phyloP scores from a whole-genome alignment of 1,140 invertebrate species.

The Helicoverpa armigera region DNA sequence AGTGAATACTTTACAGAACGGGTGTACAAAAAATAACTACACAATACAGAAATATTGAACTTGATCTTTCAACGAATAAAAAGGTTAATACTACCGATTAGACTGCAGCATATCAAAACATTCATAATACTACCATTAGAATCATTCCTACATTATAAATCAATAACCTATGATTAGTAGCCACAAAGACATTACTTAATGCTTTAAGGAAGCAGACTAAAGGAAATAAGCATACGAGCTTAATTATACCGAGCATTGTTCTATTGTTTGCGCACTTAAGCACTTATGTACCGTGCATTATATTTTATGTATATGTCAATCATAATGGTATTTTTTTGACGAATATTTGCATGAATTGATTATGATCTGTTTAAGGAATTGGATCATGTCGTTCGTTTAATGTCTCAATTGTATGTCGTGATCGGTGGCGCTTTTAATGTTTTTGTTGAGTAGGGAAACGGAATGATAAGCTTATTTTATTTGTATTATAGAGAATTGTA shows the following conservation, averaged over 20 bases:
- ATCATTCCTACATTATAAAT: background rate
- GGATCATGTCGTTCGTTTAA: background rate
- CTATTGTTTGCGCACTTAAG: slow-evolving; percentile 62
- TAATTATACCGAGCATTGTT: slow-evolving; percentile 61
- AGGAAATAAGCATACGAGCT: slow-evolving; percentile 61
- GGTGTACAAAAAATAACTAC: background rate
- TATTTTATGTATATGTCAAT: slow-evolving; percentile 59
- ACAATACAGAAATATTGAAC: no score
- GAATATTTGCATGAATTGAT: slow-evolving; percentile 39
- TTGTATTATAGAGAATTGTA: no score
- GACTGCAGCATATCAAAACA: background rate
- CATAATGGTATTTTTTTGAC: slow-evolving; percentile 51
- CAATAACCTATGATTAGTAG: slow-evolving; percentile 30
- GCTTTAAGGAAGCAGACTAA: slow-evolving; percentile 58
- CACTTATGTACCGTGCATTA: slow-evolving; percentile 34
- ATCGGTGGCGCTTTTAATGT: background rate
- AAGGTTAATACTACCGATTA: no score
- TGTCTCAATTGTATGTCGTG: slow-evolving; percentile 16
- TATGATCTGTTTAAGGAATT: slow-evolving; percentile 12
- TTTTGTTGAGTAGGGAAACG: background rate
- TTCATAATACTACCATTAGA: background rate
- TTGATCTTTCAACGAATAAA: no score
- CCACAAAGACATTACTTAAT: slow-evolving; percentile 28
- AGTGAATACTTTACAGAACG: no score
- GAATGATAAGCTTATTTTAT: no score